phyloP scores from a whole-genome alignment of 2,888 invertebrate genomes.

The Phragmatobia fuliginosa region DNA sequence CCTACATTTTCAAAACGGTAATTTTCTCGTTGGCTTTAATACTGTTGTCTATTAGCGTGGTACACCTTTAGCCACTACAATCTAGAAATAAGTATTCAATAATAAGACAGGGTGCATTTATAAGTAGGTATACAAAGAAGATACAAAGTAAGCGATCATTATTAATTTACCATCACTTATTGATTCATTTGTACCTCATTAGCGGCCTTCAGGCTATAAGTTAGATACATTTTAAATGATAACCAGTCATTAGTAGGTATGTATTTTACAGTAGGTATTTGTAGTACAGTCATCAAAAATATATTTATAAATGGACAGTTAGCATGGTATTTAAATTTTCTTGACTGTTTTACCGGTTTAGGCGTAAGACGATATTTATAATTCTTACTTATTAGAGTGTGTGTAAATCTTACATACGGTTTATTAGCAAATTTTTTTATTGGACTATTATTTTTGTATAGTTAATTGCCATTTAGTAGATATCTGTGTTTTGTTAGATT shows the following conservation, averaged over 20 bases:
- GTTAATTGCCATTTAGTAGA: background rate
- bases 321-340: background rate
- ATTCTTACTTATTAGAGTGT: too few species aligned
- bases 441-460: background rate
- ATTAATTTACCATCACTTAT: background rate
- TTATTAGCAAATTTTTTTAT: background rate
- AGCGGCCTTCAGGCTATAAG: background rate
- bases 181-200: background rate
- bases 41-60: background rate
- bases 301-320: background rate
- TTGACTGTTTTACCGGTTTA: too few species aligned
- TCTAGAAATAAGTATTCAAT: background rate
- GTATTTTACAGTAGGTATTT: too few species aligned
- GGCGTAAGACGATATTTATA: too few species aligned
- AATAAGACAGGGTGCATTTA: background rate
- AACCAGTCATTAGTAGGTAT: too few species aligned
- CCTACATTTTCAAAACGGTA: background rate
- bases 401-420: background rate
- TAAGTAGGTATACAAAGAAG: background rate
- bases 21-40: background rate
- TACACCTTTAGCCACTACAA: background rate
- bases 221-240: background rate
- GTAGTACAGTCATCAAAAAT: too few species aligned
- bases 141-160: slow-evolving; percentile 3
- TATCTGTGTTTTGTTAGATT: background rate